Percentiles rank a stretch among this genome's conserved stretches.
Evolutionary conservation across 2,888 invertebrate species (phyloP).

Genomic region (Synanthedon andrenaeformis): DNA sequence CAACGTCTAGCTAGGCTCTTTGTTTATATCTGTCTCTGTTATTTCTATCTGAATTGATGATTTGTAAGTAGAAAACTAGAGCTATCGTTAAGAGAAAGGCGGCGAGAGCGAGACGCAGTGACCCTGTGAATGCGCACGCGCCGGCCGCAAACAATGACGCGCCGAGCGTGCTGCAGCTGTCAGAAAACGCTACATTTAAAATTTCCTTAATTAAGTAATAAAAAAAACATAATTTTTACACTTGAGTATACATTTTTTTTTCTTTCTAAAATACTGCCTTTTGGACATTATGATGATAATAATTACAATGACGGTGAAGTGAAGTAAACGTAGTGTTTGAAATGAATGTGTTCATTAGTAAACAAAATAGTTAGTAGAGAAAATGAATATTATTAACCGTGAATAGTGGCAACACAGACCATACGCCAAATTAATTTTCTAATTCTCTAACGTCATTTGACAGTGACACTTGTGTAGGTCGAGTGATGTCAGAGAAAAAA

Average conservation of each 20-base stretch:
- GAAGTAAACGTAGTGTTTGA: not conserved
- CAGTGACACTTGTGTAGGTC: too few species aligned
- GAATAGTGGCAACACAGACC: not conserved
- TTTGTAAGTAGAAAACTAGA: conserved; percentile 25
- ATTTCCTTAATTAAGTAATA: not conserved
- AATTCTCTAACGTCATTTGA: too few species aligned
- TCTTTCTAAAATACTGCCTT: conserved; percentile 44
- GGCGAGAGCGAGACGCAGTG: conserved; percentile 49
- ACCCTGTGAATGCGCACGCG: conserved; percentile 45
- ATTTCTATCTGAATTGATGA: not conserved
- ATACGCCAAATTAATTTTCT: too few species aligned
- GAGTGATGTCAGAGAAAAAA: too few species aligned
- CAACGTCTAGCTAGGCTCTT: too few species aligned
- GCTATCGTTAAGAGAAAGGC: conserved; percentile 45
- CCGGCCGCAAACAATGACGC: conserved; percentile 37
- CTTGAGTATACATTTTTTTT: too few species aligned
- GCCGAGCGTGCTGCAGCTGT: conserved; percentile 38
- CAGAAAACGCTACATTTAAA: conserved; percentile 1
- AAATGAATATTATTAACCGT: not conserved
- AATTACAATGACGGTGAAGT: not conserved
- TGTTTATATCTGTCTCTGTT: too few species aligned
- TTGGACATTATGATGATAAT: conserved; percentile 28
- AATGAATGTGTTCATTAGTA: not conserved
- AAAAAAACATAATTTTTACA: too few species aligned
- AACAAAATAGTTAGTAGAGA: not conserved